Conservation (phyloP, 2,797 vertebrate genomes). For the Lepilemur septentrionalis region DNA sequence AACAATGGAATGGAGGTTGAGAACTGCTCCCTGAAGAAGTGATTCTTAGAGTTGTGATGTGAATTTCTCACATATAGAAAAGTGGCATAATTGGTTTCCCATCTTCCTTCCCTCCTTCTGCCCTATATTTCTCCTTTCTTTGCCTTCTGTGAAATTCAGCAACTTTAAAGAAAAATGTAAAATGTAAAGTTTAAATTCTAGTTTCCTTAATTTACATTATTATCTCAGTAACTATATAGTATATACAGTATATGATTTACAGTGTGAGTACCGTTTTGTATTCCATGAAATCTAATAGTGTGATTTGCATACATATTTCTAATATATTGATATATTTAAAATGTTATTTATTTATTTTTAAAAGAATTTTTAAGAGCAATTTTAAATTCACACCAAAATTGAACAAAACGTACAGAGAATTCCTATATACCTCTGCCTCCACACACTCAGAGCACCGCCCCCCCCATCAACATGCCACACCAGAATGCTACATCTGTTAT, state of each 20-base stretch:
- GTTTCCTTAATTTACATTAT: conserved; percentile 28
- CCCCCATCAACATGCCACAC: not conserved
- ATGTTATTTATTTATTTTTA: not conserved
- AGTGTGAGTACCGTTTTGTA: not conserved
- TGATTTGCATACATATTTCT: not conserved
- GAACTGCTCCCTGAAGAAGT: not conserved
- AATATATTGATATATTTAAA: not conserved
- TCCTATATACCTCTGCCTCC: not conserved
- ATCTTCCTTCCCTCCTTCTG: not conserved
- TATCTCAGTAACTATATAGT: not conserved
- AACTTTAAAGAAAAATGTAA: conserved; percentile 32
- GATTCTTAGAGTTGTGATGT: conserved; percentile 44
- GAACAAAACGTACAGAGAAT: not conserved
- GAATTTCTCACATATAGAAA: conserved; percentile 6
- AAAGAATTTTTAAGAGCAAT: not conserved
- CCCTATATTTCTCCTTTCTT: not conserved
- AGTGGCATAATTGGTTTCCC: not conserved
- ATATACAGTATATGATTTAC: not conserved
- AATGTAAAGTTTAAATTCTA: not conserved
- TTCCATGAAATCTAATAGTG: not conserved
- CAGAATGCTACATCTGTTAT: not conserved
- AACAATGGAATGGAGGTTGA: conserved; percentile 37
- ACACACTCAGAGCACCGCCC: not conserved
- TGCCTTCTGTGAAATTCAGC: not conserved
- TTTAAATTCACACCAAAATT: not conserved